Percentiles rank a stretch among this genome's conserved stretches.
phyloP scores from a whole-genome alignment of 92 coral and sea anemone genomes.

The Epizoanthus rinbou region DNA sequence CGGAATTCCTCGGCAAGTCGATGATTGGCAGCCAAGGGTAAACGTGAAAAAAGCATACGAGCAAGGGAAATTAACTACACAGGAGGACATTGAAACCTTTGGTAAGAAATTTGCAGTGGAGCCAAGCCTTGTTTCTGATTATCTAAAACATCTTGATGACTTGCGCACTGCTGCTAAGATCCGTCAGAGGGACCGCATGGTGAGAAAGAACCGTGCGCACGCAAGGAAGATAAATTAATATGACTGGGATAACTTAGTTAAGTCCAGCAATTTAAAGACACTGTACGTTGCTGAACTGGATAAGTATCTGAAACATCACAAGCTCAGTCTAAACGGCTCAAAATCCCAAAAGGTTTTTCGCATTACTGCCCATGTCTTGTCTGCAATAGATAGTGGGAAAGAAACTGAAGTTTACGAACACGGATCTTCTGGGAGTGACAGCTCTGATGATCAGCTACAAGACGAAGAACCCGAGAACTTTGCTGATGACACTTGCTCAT shows the following conservation, averaged over 20 bases:
- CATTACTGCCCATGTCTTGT: conserved; percentile 33
- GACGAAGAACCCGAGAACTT: background rate
- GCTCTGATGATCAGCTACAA: background rate
- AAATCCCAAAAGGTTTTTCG: conserved; percentile 31
- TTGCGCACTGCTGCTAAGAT: conserved; percentile 44
- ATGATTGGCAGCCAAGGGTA: conserved; percentile 64
- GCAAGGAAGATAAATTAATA: conserved; percentile 20
- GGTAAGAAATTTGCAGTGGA: conserved; percentile 37
- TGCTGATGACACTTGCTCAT: background rate
- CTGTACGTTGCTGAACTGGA: conserved; percentile 32
- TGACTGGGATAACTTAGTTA: conserved; percentile 42
- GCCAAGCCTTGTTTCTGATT: conserved; percentile 28
- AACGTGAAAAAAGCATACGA: conserved; percentile 46
- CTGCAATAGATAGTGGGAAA: background rate
- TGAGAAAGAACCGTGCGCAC: conserved; percentile 8
- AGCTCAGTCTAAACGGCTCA: conserved; percentile 20
- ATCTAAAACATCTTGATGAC: conserved; percentile 42
- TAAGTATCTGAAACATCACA: conserved; percentile 43
- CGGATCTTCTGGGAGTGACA: background rate
- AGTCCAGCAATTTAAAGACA: conserved; percentile 34
- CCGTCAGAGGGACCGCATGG: conserved; percentile 31
- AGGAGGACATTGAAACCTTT: conserved; percentile 41
- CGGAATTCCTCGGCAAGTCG: conserved; percentile 35
- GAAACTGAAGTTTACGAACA: conserved; percentile 7
- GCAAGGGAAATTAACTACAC: conserved; percentile 39